Conservation (phyloP, 2,888 invertebrate genomes). For the Volucella bombylans region DNA sequence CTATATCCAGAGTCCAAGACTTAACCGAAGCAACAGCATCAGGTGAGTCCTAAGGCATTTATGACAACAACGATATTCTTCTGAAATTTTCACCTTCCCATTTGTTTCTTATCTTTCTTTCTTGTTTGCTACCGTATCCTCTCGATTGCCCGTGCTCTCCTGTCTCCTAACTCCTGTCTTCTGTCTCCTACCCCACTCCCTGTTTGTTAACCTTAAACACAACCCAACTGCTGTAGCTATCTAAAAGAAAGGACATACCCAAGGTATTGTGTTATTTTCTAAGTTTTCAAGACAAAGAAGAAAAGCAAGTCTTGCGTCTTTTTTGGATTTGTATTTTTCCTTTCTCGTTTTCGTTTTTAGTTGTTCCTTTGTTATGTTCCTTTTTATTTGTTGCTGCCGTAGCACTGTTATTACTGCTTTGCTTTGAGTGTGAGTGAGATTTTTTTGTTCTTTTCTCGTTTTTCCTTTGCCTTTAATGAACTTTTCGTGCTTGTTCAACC, state of each 20-base stretch:
- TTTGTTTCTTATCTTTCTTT: slow-evolving; percentile 14
- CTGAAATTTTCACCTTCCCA: slow-evolving; percentile 15
- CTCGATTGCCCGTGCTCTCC: slow-evolving; percentile 5
- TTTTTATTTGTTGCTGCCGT: background rate
- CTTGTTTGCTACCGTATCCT: background rate
- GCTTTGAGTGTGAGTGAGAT: slow-evolving; percentile 12
- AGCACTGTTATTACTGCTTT: slow-evolving; percentile 34
- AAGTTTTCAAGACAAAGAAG: slow-evolving; percentile 52
- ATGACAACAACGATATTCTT: background rate
- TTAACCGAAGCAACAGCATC: slow-evolving; percentile 95
- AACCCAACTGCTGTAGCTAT: slow-evolving; percentile 85
- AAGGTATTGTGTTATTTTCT: slow-evolving; percentile 85
- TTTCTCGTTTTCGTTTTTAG: slow-evolving; percentile 8
- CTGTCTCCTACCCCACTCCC: slow-evolving; percentile 7
- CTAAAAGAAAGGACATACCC: slow-evolving; percentile 96
- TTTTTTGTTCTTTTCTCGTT: slow-evolving; percentile 15
- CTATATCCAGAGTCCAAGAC: slow-evolving; percentile 85
- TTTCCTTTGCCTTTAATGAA: slow-evolving; percentile 58
- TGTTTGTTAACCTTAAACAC: slow-evolving; percentile 48
- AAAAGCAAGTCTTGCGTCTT: slow-evolving; percentile 41
- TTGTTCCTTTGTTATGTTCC: slow-evolving; percentile 25
- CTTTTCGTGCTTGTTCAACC: slow-evolving; percentile 60
- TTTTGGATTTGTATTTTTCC: slow-evolving; percentile 7
- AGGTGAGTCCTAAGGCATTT: slow-evolving; percentile 85
- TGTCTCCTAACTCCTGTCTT: slow-evolving; percentile 22